phyloP scores from a whole-genome alignment of 2,888 invertebrate species.

The Diogma glabrata region DNA sequence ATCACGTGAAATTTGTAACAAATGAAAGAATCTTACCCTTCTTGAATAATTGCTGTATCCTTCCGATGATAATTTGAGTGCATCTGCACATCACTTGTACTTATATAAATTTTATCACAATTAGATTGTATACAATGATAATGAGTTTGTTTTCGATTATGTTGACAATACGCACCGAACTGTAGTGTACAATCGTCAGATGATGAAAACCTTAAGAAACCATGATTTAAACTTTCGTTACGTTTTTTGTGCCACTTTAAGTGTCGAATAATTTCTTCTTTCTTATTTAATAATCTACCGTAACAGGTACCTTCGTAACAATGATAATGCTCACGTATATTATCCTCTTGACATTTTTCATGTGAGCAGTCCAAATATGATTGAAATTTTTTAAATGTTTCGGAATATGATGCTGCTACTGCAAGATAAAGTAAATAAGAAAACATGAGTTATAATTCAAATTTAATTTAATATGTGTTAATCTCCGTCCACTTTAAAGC shows the following conservation, averaged over 20 bases:
- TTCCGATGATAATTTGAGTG: slow-evolving; percentile 98
- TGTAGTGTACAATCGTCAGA: slow-evolving; percentile 87
- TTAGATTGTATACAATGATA: slow-evolving; percentile 95
- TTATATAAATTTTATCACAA: slow-evolving; percentile 93
- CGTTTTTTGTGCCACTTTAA: slow-evolving; percentile 99
- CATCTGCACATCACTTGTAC: slow-evolving; percentile 98
- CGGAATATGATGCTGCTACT: slow-evolving; percentile 16
- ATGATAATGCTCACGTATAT: slow-evolving; percentile 80
- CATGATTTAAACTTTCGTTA: slow-evolving; percentile 90
- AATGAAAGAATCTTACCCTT: slow-evolving; percentile 51
- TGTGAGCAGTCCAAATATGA: slow-evolving; percentile 36
- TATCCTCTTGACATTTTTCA: slow-evolving; percentile 32
- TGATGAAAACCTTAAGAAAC: slow-evolving; percentile 74
- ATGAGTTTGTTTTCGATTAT: slow-evolving; percentile 50
- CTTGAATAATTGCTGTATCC: slow-evolving; percentile 93
- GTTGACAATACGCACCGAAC: slow-evolving; percentile 63
- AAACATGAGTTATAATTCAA: no score
- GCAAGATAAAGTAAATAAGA: background rate
- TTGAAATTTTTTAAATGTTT: slow-evolving; percentile 19
- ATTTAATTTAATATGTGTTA: no score
- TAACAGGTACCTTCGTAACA: slow-evolving; percentile 56
- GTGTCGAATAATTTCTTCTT: slow-evolving; percentile 97
- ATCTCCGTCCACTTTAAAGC: no score
- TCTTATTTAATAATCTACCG: slow-evolving; percentile 86
- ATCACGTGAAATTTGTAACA: no score